These are phyloP conservation scores for Ochlodes sylvanus DNA, from an alignment of 2,888 invertebrate species.

Conservation along the genomic window DNA sequence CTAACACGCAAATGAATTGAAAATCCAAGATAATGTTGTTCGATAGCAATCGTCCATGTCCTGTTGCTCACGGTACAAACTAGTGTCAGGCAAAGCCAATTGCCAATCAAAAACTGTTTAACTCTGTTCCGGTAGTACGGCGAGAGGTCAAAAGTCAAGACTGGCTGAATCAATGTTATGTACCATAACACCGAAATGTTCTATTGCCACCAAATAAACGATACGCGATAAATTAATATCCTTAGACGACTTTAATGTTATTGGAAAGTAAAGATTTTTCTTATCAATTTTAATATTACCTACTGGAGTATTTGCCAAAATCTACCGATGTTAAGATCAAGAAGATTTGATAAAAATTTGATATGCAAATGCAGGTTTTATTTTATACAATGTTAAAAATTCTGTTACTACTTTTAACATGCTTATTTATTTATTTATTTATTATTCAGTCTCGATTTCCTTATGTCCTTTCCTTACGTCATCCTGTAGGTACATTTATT, in stretches of 20 bases:
- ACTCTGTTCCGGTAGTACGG: constrained; percentile 47
- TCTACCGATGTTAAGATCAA: too few species aligned
- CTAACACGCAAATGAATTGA: constrained; percentile 37
- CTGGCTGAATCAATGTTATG: constrained; percentile 39
- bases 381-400: too few species aligned
- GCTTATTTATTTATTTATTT: not conserved
- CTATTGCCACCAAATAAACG: constrained; percentile 1
- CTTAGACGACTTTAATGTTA: too few species aligned
- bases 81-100: constrained; percentile 44
- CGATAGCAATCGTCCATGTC: constrained; percentile 36
- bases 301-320: too few species aligned
- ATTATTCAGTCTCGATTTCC: not conserved
- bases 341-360: too few species aligned
- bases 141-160: constrained; percentile 44
- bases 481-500: not conserved
- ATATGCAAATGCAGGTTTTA: too few species aligned
- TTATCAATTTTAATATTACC: too few species aligned
- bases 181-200: constrained; percentile 14
- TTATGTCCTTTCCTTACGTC: not conserved
- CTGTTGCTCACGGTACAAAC: constrained; percentile 38
- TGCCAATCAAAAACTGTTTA: constrained; percentile 49
- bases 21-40: constrained; percentile 38
- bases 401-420: too few species aligned
- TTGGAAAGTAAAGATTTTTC: too few species aligned
- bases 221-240: constrained; percentile 12